Base-by-base conservation (phyloP, 2,113 vertebrate genomes). In the Microcebus murinus region DNA sequence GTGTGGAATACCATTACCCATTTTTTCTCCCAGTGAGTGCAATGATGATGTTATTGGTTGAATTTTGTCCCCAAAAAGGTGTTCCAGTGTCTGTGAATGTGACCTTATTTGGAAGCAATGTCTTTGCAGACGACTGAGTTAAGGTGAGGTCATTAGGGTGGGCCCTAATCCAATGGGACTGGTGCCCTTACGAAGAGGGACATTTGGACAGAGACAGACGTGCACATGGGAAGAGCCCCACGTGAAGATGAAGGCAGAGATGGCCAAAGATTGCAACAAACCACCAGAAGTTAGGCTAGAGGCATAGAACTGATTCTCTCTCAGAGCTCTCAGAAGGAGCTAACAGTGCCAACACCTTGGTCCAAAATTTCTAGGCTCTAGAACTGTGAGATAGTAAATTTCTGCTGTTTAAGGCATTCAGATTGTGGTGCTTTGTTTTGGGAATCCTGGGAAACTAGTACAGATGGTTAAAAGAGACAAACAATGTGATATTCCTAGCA, bases 11-110 rank as follows among this genome's bases (percentile, higher is more conserved):
- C 8, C 15, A 52, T 67, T 59, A 68, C 8, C 9, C 18, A 42
- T 42, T 31, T 3, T 36, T 2, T 6, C n/a, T 8, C 8, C n/a
- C 4, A 4, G 1, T 45, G 34, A 34, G 34, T 13, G 1, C 52
- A 63, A 73, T 31, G 34, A 63, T 52, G 29, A 15, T 89, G 4
- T 12, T 87, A 36, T 59, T 17, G 13, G 18, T 36, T 34, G 34
- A 82, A 88, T 71, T 94, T 48, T 63, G 42, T 63, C 27, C n/a
- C 76, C 14, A 0, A 34, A 42, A 52, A 81, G 52, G 18, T 52
- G 20, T 42, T n/a, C 10, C 21, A 25, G 15, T 73, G 21, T 21
- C 27, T 88, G 11, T 4, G 10, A 81, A 63, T 80, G 34, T 39
- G 34, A 71, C 34, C 48, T 55, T 55, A 18, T 87, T 81, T 89